Base-by-base conservation (phyloP, 2,113 vertebrate species). In the Neofelis nebulosa region DNA sequence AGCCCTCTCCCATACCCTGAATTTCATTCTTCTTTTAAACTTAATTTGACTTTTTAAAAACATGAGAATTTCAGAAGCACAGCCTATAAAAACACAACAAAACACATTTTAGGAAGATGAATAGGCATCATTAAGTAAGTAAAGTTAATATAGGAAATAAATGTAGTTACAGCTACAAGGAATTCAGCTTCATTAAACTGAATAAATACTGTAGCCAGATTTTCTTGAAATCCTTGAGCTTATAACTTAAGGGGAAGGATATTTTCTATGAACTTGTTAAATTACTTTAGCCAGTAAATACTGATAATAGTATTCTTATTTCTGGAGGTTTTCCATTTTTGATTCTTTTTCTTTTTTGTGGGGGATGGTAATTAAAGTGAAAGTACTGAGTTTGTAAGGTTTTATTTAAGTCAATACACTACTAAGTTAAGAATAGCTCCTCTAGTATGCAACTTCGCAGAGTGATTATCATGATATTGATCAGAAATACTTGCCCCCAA, bases 81-180 rank as follows among this genome's bases (percentile, higher is more conserved):
- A 93, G 66, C 23, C 88, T 89, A 92, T 97, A 94, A 91, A 97
- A 96, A 95, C 65, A 95, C 25, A 97, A 85, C 65, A 81, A 91
- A 97, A 96, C 78, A 93, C 91, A 96, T 79, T 96, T 94, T 94
- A 88, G 71, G 85, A 97, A 95, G 91, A 97, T 83, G 85, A 97
- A 97, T 93, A 82, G 88, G 66, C 82, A 74, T 97, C 95, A 95
- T 97, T 98, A 98, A 98, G 92, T 83, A 87, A 96, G 85, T 93
- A 95, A 98, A 97, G 94, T 84, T 97, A 98, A 97, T 97, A 97
- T 65, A 93, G 78, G 73, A 97, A 92, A 95, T 95, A 98, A 96
- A 95, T 94, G 88, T 97, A 96, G 93, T 98, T 96, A 98, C 61
- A 94, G 87, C 93, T 97, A 94, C 52, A 94, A 97, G 93, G 91